Evolutionary conservation across 23 tunicate genomes (phyloP).

Genomic region (Phallusia fumigata): DNA sequence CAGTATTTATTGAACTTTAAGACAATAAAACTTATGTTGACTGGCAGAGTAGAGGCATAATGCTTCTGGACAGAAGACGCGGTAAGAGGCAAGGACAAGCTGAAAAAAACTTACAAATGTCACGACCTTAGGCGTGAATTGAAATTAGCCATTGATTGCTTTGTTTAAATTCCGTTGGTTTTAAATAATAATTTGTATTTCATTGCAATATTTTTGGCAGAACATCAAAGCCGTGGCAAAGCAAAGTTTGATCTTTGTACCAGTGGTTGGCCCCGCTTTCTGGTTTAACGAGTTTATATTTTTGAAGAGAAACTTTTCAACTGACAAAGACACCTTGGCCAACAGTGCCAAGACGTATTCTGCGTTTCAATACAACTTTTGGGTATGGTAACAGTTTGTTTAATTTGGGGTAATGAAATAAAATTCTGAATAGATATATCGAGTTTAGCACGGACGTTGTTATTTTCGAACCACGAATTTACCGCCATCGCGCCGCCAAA

Average conservation of each 20-base stretch:
- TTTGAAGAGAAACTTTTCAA: slow-evolving; percentile 39
- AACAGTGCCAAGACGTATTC: slow-evolving; percentile 28
- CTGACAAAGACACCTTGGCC: slow-evolving; percentile 26
- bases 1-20: slow-evolving; percentile 29
- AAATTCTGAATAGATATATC: too few species aligned
- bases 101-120: too few species aligned
- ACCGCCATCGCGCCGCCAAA: background rate
- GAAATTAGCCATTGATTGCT: too few species aligned
- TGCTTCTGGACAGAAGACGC: too few species aligned
- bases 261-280: slow-evolving; percentile 71
- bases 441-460: background rate
- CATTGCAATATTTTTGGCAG: background rate
- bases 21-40: background rate
- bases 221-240: slow-evolving; percentile 25
- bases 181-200: too few species aligned
- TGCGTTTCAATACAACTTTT: slow-evolving; percentile 28
- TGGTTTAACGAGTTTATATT: slow-evolving; percentile 53
- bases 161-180: too few species aligned
- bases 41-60: too few species aligned
- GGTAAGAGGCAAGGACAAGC: too few species aligned
- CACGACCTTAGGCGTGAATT: too few species aligned
- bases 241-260: slow-evolving; percentile 22
- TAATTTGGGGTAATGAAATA: too few species aligned
- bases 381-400: slow-evolving; percentile 41
- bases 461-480: background rate